Evolutionary conservation across 2,113 vertebrate species (phyloP), one percentile per base, ranked within the genome.

Genomic region (Triplophysa tibetana): DNA sequence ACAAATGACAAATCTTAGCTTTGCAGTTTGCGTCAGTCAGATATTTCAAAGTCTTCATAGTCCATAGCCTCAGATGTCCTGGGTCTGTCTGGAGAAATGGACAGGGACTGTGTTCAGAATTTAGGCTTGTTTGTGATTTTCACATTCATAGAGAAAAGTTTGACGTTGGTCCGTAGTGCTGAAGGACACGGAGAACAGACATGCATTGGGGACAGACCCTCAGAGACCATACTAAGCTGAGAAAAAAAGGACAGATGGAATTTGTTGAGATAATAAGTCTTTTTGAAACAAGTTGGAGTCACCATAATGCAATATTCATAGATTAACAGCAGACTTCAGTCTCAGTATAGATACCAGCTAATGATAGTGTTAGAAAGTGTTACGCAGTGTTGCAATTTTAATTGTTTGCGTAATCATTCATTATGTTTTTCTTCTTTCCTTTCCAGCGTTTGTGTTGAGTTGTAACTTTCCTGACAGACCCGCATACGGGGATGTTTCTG

Each of bases 401-500:
- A 81, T 54, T 14, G 29, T 38, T 16, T 65, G 61, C 43, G 19
- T 76, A 14, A 83, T 56, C 26, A 58, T 56, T 54, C 61, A 69
- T 74, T 38, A 3, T 43, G 41, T 11, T 24, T 43, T n/a, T 24
- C 78, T 24, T 75, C 3, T 43, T 33, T 69, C 23, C 33, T 79
- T 81, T 63, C 8, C 89, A 98, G 97, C 95, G 64, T 98, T 96
- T 68, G 82, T 95, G 75, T 84, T 98, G 87, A 98, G 95, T 90
- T 98, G 97, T 70, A 90, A 89, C 58, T 97, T 98, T 87, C 96
- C 96, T 0, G 85, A 70, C 1, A 92, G 89, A 41, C 97, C 96
- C 0, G 89, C 90, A 38, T 96, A 94, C 0, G 96, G 96, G 11
- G 94, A 96, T 9, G 94, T 98, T 4, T 94, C 95, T 0, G 95